A percentile compares a stretch with the other conserved stretches of the same genome.
These are phyloP conservation scores for Erynnis tages DNA, from an alignment of 2,888 invertebrate genomes.

Conservation along the genomic window DNA sequence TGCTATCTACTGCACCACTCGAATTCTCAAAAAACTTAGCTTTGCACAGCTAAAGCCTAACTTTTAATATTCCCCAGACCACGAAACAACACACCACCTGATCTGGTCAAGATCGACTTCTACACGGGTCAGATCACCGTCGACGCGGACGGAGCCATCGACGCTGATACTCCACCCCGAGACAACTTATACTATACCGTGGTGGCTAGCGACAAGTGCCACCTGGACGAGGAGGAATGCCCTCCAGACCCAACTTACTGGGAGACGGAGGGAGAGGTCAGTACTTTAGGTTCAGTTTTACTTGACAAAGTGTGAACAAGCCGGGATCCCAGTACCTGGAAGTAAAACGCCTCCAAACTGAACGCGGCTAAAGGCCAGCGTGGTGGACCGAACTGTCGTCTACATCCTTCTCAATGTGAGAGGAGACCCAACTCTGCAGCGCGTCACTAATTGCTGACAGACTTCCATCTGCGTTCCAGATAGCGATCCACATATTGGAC, in stretches of 20 bases:
- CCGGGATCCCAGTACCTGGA: too few relatives aligned
- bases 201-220: constrained; percentile 74
- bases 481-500: constrained; percentile 80
- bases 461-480: constrained; percentile 69
- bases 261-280: constrained; percentile 65
- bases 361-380: too few relatives aligned
- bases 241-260: constrained; percentile 54
- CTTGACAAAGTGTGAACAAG: too few relatives aligned
- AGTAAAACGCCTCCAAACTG: too few relatives aligned
- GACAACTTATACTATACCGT: constrained; percentile 77
- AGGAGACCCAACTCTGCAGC: too few relatives aligned
- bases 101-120: constrained; percentile 74
- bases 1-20: too few relatives aligned
- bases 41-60: too few relatives aligned
- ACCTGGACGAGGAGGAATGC: constrained; percentile 39
- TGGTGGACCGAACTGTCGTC: too few relatives aligned
- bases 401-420: too few relatives aligned
- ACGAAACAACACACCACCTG: constrained; percentile 57
- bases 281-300: constrained; percentile 30
- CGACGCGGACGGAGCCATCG: constrained; percentile 61
- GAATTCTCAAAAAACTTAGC: too few relatives aligned
- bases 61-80: constrained; percentile 50
- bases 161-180: constrained; percentile 77
- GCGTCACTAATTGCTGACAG: too few relatives aligned
- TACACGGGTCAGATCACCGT: constrained; percentile 79